phyloP scores from a whole-genome alignment of 2,113 vertebrate genomes.

The Pomatorhinus ruficollis region DNA sequence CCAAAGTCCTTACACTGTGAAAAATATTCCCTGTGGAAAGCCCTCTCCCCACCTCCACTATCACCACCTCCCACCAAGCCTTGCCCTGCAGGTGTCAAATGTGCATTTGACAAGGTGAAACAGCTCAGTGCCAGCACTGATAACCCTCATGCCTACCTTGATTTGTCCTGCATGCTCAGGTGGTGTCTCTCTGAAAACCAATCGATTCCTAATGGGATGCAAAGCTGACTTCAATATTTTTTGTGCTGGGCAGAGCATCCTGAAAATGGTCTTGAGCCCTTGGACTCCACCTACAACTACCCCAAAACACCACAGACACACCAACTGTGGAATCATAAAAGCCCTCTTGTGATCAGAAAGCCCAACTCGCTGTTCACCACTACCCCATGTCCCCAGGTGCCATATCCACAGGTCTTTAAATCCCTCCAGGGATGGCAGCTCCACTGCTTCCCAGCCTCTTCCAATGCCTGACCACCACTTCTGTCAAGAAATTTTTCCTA shows the following conservation, averaged over 20 bases:
- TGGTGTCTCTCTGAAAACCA: neutral
- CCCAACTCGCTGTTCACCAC: neutral
- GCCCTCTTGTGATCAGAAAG: neutral
- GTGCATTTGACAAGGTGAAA: constrained; percentile 27
- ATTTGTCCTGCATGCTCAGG: neutral
- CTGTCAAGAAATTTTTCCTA: neutral
- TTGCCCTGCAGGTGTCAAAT: neutral
- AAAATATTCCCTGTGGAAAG: constrained; percentile 24
- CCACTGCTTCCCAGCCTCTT: neutral
- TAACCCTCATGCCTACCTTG: neutral
- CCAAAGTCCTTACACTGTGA: constrained; percentile 26
- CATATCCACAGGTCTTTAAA: too few relatives aligned
- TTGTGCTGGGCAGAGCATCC: neutral
- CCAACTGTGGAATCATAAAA: neutral
- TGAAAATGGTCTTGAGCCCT: neutral
- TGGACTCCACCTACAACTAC: neutral
- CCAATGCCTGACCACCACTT: neutral
- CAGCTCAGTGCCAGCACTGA: neutral
- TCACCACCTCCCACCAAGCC: neutral
- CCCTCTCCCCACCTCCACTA: neutral
- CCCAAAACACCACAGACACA: neutral
- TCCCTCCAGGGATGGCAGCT: neutral
- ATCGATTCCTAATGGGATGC: neutral
- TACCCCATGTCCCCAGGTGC: neutral
- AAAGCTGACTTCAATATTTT: neutral